Base-by-base conservation (phyloP, 2,888 invertebrate genomes). In the Polydrusus cervinus region DNA sequence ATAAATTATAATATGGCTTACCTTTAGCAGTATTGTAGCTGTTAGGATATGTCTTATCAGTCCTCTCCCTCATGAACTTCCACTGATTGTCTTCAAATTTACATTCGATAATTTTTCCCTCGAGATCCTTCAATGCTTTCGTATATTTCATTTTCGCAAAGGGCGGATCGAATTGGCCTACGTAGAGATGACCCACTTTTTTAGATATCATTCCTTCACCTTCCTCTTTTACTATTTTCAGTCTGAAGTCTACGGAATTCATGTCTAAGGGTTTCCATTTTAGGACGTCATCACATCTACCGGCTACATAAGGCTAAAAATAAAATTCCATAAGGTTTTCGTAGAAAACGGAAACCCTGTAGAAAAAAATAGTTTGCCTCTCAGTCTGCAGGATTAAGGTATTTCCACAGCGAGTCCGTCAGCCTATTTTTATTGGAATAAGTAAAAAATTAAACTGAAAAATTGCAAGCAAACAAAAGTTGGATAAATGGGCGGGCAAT, bases 101-200 rank as follows among this genome's bases (percentile, higher is more conserved):
- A 87, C 99, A 99, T 89, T 99, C 99, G 65, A 99, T 92, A 72
- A 99, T 99, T 88, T 98, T 98, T 83, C 94, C 94, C 88, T 99
- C 91, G 64, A 95, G 89, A 45, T 94, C 91, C 81, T 92, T 93
- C 6, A 97, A 84, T 0, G 91, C 90, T 85, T 94, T 96, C 0
- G 92, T 94, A n/a, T 93, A 90, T 86, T 93, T 94, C 88, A 98
- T 96, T 75, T 87, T 84, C 0, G 89, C 90, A 84, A 95, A 95
- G 0, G 94, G 94, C 0, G 83, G 83, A 3, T 92, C 91, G 8
- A 89, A 82, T 10, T 93, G 92, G 0, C 95, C 95, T 0, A 97
- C 97, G 86, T 89, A 97, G 0, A 98, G 89, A 34, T 91, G 89
- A 0, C 96, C 96, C 61, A 93, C 86, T 79, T 82, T 83, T 38